Base-by-base conservation (phyloP, 1,140 invertebrate genomes). In the Diorhabda sublineata region DNA sequence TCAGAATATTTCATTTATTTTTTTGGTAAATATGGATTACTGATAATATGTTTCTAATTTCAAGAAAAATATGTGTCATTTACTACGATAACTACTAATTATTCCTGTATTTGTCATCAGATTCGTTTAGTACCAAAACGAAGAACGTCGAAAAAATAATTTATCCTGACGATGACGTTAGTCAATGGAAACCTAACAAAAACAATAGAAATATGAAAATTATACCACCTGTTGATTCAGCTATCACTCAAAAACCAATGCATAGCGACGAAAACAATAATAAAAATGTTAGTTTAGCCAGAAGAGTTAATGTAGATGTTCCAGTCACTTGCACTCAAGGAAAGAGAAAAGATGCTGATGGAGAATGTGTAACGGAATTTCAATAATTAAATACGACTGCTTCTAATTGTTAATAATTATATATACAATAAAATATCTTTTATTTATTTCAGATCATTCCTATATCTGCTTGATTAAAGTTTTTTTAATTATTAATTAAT, bases 281-380 rank as follows among this genome's bases (percentile, higher is more conserved):
- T 26, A 52, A 52, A 52, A 52, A 52, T 52, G n/a, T 52, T n/a
- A 52, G 47, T 52, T 2, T 52, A 52, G 47, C 6, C 4, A 52
- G 6, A n/a, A 67, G 65, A 43, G 58, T 58, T 26, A 47, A 59
- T n/a, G 65, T 67, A 5, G 52, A 67, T 61, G 57, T 67, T 11
- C 65, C 65, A 7, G 58, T 60, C 8, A 67, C 65, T 4, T 67
- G 65, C 45, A 59, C 65, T 3, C 9, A 67, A 60, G 65, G 65
- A n/a, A 45, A 60, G 3, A 56, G n/a, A 26, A 60, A 45, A 45
- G 57, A 44, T 45, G 45, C n/a, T 26, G 9, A 67, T 11, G 65
- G 65, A 45, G 52, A 67, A 45, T 67, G 65, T 45, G 58, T 67
- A 6, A 26, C 26, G 26, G 26, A 26, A 26, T 26, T 26, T 26